phyloP scores from a whole-genome alignment of 2,113 vertebrate species.

The Grallaria varia region DNA sequence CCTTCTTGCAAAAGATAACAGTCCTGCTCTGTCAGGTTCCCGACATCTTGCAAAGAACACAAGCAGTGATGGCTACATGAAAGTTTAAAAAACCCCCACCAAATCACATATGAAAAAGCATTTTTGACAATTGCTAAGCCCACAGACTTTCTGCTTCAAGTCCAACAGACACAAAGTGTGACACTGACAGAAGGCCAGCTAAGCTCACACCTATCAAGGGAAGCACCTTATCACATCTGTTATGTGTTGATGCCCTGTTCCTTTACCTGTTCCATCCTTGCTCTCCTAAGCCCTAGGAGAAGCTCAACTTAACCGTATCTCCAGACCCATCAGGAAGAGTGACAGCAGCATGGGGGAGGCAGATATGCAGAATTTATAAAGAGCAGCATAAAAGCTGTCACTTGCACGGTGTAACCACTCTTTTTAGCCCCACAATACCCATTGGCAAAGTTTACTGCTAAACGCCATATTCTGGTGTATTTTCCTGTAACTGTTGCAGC shows the following conservation, averaged over 20 bases:
- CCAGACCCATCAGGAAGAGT: not conserved
- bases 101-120: not conserved
- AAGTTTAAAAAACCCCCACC: not conserved
- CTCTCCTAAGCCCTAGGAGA: not conserved
- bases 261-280: not conserved
- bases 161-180: not conserved
- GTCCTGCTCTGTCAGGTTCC: not conserved
- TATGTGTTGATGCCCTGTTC: not conserved
- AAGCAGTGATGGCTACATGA: not conserved
- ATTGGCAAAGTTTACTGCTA: not conserved
- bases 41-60: not conserved
- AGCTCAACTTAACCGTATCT: not conserved
- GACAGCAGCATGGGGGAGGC: not conserved
- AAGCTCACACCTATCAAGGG: not conserved
- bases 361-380: not conserved
- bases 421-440: not conserved
- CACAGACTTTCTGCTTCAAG: not conserved
- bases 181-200: not conserved
- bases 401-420: not conserved
- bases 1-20: not conserved
- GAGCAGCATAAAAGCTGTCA: not conserved
- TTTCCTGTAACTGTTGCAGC: not conserved
- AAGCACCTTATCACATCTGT: not conserved
- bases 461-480: not conserved
- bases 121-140: not conserved